Evolutionary conservation across 2,113 vertebrate genomes (phyloP).

Genomic region (Nematolebias whitei): DNA sequence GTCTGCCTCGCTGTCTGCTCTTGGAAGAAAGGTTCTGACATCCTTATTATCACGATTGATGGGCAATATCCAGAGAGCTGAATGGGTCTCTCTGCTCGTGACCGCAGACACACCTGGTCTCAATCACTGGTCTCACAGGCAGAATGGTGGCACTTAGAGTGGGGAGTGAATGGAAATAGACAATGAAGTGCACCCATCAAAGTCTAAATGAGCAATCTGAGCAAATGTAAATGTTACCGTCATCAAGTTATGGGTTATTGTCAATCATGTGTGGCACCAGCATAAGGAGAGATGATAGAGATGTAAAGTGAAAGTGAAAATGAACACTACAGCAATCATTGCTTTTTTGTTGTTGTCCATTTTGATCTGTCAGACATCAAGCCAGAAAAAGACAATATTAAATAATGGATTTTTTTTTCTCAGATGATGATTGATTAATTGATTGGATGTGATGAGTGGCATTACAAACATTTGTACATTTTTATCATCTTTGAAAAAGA

Average conservation of each 20-base stretch:
- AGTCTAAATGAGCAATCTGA: slow-evolving; percentile 20
- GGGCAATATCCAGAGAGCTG: slow-evolving; percentile 17
- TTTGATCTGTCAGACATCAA: slow-evolving; percentile 1
- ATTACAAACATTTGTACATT: not conserved
- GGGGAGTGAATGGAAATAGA: not conserved
- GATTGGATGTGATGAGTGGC: not conserved
- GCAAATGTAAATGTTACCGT: slow-evolving; percentile 21
- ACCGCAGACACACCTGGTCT: slow-evolving; percentile 3
- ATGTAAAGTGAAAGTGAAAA: not conserved
- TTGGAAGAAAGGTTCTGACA: not conserved
- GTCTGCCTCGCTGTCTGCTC: slow-evolving; percentile 3
- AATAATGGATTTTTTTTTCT: not conserved
- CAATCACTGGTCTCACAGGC: slow-evolving; percentile 6
- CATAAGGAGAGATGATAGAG: not conserved
- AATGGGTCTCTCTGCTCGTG: slow-evolving; percentile 21
- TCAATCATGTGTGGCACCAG: slow-evolving; percentile 8
- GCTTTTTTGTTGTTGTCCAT: not conserved
- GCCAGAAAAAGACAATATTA: not conserved
- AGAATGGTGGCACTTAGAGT: slow-evolving; percentile 1
- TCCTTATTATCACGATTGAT: slow-evolving; percentile 24
- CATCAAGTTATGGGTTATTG: slow-evolving; percentile 4
- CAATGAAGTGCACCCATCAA: slow-evolving; percentile 9
- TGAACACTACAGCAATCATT: slow-evolving; percentile 10
- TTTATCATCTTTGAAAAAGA: not conserved
- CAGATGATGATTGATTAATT: not conserved